Conservation (phyloP, 1,140 invertebrate genomes). For the Oncopodura yosiiana region DNA sequence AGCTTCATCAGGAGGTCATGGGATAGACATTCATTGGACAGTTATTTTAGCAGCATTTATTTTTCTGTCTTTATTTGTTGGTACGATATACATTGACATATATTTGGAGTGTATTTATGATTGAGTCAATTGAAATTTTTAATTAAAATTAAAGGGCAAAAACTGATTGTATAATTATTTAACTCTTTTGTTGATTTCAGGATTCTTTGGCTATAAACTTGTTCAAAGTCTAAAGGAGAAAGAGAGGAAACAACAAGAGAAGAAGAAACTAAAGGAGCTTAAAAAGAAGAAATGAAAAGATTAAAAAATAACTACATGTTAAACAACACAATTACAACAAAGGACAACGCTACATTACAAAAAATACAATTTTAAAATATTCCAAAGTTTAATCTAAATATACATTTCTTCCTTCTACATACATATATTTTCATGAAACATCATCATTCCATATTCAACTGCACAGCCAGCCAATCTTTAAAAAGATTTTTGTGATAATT, state of each 20-base stretch:
- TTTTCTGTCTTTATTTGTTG: slow-evolving; percentile 20
- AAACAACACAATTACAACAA: too few species aligned
- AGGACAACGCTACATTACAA: too few species aligned
- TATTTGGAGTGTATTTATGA: not conserved
- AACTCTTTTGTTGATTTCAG: slow-evolving; percentile 48
- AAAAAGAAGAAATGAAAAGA: slow-evolving; percentile 47
- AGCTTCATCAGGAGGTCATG: not conserved
- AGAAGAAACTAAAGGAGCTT: slow-evolving; percentile 54
- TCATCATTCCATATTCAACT: too few species aligned
- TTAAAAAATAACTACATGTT: too few species aligned
- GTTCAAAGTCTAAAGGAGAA: slow-evolving; percentile 64
- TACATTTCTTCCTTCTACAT: too few species aligned
- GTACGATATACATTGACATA: slow-evolving; percentile 13
- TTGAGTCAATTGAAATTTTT: not conserved
- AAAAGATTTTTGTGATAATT: too few species aligned
- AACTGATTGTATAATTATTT: not conserved
- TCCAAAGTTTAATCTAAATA: too few species aligned
- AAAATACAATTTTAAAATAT: too few species aligned
- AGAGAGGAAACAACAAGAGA: slow-evolving; percentile 59
- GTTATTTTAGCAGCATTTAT: slow-evolving; percentile 19
- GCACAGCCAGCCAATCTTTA: too few species aligned
- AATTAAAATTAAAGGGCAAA: not conserved
- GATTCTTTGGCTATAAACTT: slow-evolving; percentile 71
- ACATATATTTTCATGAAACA: too few species aligned
- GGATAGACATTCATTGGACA: slow-evolving; percentile 17